phyloP scores from a whole-genome alignment of 2,888 invertebrate species.

The Pristionchus entomophagus region DNA sequence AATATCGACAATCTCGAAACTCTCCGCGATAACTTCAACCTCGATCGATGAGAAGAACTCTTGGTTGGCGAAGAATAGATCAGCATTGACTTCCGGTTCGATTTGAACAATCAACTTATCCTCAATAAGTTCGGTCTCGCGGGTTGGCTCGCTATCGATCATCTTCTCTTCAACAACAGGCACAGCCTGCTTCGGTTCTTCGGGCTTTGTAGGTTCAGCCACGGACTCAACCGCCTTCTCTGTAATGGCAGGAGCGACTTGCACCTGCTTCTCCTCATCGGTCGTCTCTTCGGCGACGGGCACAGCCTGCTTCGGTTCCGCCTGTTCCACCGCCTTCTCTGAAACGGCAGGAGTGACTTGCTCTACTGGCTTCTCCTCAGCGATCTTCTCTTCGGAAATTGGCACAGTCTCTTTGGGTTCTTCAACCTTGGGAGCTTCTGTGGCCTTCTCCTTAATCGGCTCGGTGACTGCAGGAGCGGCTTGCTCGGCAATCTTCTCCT shows the following conservation, averaged over 20 bases:
- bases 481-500: too few species aligned
- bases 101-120: too few species aligned
- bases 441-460: constrained; percentile 28
- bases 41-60: constrained; percentile 46
- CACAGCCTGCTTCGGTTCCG: too few species aligned
- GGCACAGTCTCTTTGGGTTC: constrained; percentile 32
- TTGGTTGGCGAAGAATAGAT: constrained; percentile 44
- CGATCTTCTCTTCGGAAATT: neutral
- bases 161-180: too few species aligned
- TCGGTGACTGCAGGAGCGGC: constrained; percentile 37
- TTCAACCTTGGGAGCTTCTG: neutral
- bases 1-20: neutral
- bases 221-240: too few species aligned
- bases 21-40: constrained; percentile 49
- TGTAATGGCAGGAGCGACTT: too few species aligned
- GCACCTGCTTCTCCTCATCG: too few species aligned
- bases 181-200: too few species aligned
- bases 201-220: too few species aligned
- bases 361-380: neutral
- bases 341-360: neutral
- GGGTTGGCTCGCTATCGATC: too few species aligned
- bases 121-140: too few species aligned
- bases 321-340: neutral
- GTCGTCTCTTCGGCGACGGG: neutral
- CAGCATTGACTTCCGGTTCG: neutral